Evolutionary conservation across 2,888 invertebrate genomes (phyloP).

Genomic region (Chaetoderma sp.): DNA sequence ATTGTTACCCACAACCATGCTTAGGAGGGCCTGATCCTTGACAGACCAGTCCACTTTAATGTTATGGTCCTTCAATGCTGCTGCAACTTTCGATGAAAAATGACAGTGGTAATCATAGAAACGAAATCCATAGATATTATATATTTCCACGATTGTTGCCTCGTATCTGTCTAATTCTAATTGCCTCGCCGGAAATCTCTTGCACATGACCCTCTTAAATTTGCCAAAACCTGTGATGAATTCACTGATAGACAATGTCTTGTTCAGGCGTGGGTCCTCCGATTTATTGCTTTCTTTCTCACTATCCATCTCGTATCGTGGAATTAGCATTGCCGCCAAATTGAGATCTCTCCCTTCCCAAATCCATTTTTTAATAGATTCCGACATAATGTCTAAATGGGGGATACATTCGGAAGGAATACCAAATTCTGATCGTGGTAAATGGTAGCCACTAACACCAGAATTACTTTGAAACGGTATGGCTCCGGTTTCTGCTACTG

Average conservation of each 20-base stretch:
- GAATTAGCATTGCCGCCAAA: too few species aligned
- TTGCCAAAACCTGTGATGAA: background rate
- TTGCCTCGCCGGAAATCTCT: background rate
- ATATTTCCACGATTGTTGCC: background rate
- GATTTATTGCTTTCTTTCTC: too few species aligned
- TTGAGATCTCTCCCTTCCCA: too few species aligned
- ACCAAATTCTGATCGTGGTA: too few species aligned
- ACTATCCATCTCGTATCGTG: too few species aligned
- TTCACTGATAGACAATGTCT: constrained; percentile 8
- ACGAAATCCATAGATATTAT: background rate
- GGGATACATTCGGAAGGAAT: too few species aligned
- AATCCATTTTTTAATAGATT: too few species aligned
- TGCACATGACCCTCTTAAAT: background rate
- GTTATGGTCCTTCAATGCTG: constrained; percentile 2
- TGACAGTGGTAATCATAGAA: constrained; percentile 25
- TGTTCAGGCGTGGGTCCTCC: too few species aligned
- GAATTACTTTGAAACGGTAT: too few species aligned
- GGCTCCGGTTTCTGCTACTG: too few species aligned
- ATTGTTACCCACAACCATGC: background rate
- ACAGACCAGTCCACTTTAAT: constrained; percentile 26
- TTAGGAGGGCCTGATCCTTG: constrained; percentile 8
- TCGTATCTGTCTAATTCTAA: background rate
- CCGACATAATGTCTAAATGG: too few species aligned
- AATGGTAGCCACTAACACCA: too few species aligned
- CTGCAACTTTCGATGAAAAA: constrained; percentile 16